These are phyloP conservation scores for Conus betulinus DNA, from an alignment of 1,140 invertebrate species.

Conservation along the genomic window DNA sequence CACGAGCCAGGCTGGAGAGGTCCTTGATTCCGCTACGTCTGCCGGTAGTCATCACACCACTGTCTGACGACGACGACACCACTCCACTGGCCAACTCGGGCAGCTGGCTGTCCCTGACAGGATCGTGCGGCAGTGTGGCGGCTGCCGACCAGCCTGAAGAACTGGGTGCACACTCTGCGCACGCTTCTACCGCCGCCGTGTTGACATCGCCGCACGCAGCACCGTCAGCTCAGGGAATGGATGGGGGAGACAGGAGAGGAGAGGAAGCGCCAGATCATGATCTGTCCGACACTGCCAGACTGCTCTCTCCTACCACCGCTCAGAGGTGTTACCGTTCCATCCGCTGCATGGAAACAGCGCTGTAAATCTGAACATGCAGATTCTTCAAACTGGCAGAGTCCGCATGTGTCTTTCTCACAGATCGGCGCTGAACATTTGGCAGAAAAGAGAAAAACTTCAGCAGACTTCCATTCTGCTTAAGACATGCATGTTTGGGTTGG, in stretches of 20 bases:
- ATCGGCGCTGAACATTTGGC: background rate
- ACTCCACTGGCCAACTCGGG: background rate
- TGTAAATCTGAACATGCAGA: background rate
- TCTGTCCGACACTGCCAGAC: background rate
- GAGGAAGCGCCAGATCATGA: background rate
- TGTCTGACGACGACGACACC: slow-evolving; percentile 10
- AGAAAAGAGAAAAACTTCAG: too few species aligned
- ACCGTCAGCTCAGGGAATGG: background rate
- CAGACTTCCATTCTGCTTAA: too few species aligned
- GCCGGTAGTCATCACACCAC: background rate
- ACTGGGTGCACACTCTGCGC: background rate
- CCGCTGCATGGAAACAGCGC: slow-evolving; percentile 44
- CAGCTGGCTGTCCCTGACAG: background rate
- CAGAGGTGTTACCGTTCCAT: slow-evolving; percentile 41
- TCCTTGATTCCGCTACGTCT: slow-evolving; percentile 1
- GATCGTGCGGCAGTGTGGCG: background rate
- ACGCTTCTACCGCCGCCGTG: background rate
- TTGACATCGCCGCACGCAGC: background rate
- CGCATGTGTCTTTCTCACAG: background rate
- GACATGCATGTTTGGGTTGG: too few species aligned
- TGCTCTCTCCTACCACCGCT: slow-evolving; percentile 36
- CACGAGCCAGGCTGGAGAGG: background rate
- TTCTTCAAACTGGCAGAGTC: too few species aligned
- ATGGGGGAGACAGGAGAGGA: background rate
- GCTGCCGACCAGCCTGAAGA: background rate